These are phyloP conservation scores for Channallabes apus DNA, from an alignment of 2,797 vertebrate species.

Conservation along the genomic window DNA sequence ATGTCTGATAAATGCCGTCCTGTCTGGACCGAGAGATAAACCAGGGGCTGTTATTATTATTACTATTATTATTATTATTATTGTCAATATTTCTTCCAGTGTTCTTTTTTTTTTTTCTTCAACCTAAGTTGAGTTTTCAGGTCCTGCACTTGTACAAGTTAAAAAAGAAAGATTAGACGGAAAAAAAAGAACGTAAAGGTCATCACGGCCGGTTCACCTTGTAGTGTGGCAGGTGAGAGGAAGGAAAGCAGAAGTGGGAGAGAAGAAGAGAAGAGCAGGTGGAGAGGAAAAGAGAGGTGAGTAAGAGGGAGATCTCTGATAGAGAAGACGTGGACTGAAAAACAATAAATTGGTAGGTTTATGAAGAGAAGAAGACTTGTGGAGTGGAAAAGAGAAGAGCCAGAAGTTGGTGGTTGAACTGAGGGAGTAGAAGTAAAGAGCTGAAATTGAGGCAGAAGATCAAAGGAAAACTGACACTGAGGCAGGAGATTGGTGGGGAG, in stretches of 20 bases:
- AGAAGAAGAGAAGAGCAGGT: background rate
- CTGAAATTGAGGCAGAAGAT: too few relatives aligned
- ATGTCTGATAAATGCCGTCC: conserved; percentile 70
- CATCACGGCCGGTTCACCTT: conserved; percentile 11
- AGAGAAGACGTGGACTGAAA: background rate
- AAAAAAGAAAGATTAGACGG: background rate
- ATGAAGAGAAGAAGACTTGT: background rate
- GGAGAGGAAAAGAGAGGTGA: background rate
- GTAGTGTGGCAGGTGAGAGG: background rate
- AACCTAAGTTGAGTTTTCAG: background rate
- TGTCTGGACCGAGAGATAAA: conserved; percentile 74
- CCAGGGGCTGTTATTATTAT: conserved; percentile 66
- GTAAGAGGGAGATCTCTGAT: too few relatives aligned
- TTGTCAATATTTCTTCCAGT: background rate
- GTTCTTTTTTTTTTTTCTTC: background rate
- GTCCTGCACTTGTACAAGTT: conserved; percentile 3
- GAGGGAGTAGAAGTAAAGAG: background rate
- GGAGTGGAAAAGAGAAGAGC: background rate
- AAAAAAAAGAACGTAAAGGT: too few relatives aligned
- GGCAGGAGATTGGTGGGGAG: background rate
- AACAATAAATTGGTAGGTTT: background rate
- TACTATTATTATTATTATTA: background rate
- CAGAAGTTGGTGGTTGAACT: background rate
- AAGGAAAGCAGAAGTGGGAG: background rate
- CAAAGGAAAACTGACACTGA: background rate